Percentiles rank a stretch among this genome's conserved stretches.
Conservation (phyloP, 2,113 vertebrate species). For the Dascyllus trimaculatus region DNA sequence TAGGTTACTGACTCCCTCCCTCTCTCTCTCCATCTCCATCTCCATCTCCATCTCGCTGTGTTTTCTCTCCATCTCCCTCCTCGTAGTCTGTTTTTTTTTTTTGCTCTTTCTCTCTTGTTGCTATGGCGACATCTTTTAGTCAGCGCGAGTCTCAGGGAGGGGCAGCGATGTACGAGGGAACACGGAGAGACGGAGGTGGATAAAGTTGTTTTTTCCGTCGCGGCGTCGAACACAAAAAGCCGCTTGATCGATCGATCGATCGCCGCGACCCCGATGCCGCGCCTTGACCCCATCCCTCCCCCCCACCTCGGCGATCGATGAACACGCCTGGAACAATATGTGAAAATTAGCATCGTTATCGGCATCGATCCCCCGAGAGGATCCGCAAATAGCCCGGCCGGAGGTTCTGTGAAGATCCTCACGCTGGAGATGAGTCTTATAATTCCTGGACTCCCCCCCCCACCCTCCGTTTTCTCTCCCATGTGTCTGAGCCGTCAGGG, state of each 20-base stretch:
- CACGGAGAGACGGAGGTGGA: slow-evolving; percentile 30
- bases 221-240: not conserved
- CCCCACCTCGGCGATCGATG: slow-evolving; percentile 44
- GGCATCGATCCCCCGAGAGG: slow-evolving; percentile 4
- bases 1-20: slow-evolving; percentile 73
- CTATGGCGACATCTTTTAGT: slow-evolving; percentile 79
- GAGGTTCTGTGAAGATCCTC: too few relatives aligned
- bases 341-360: slow-evolving; percentile 34
- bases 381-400: slow-evolving; percentile 46
- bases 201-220: slow-evolving; percentile 9
- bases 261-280: slow-evolving; percentile 27
- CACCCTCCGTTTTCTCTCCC: slow-evolving; percentile 38
- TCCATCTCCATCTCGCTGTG: slow-evolving; percentile 58
- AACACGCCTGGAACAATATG: slow-evolving; percentile 16
- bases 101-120: slow-evolving; percentile 76
- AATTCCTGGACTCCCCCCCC: slow-evolving; percentile 40
- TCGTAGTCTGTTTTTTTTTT: slow-evolving; percentile 61
- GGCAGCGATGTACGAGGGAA: slow-evolving; percentile 71
- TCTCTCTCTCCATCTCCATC: slow-evolving; percentile 62
- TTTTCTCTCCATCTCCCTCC: slow-evolving; percentile 66
- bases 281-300: slow-evolving; percentile 51
- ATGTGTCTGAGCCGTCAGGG: slow-evolving; percentile 75
- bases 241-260: slow-evolving; percentile 2
- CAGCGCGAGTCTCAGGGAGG: slow-evolving; percentile 74
- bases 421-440: slow-evolving; percentile 52